These are phyloP conservation scores for Cepaea hortensis DNA, from an alignment of 2,888 invertebrate species.

Conservation along the genomic window DNA sequence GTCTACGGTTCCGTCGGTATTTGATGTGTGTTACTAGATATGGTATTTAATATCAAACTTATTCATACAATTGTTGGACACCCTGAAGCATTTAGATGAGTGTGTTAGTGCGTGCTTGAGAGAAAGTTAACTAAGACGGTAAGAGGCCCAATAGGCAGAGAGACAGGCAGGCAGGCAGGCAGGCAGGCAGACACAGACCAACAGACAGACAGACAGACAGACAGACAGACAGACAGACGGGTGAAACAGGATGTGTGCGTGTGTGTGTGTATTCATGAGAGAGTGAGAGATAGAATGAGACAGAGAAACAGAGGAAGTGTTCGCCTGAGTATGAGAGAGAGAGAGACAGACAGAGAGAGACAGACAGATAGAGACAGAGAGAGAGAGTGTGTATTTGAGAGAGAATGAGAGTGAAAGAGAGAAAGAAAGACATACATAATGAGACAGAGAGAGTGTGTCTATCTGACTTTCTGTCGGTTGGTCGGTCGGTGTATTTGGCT, in stretches of 20 bases:
- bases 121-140: not conserved
- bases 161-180: not conserved
- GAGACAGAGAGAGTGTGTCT: conserved; percentile 8
- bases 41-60: too few species aligned
- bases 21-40: too few species aligned
- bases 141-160: not conserved
- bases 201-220: not conserved
- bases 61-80: too few species aligned
- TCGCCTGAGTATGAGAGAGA: conserved; percentile 15
- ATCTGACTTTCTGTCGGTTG: too few species aligned
- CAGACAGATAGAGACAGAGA: too few species aligned
- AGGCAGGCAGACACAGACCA: not conserved
- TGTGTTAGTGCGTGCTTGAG: too few species aligned
- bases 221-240: not conserved
- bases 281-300: not conserved
- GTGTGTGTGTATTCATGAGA: too few species aligned
- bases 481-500: too few species aligned
- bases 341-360: conserved; percentile 9
- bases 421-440: too few species aligned
- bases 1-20: too few species aligned
- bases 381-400: not conserved
- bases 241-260: too few species aligned
- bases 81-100: too few species aligned
- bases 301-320: conserved; percentile 9
- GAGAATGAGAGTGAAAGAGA: conserved; percentile 12